phyloP scores from a whole-genome alignment of 2,113 vertebrate genomes.

The Scophthalmus maximus region DNA sequence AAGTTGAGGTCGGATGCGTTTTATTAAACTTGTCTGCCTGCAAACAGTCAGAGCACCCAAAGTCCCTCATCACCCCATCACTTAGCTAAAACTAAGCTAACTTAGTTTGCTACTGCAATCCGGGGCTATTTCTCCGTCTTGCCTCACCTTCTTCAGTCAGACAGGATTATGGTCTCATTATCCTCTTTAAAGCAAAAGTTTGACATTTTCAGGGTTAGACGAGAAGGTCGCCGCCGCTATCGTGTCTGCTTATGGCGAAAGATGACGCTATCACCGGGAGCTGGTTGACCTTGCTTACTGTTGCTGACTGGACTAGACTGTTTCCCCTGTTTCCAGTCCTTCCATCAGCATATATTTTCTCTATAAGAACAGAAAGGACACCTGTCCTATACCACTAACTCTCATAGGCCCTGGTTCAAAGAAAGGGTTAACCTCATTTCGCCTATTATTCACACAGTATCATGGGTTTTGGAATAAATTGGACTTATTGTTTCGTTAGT shows the following conservation, averaged over 20 bases:
- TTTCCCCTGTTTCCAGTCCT: neutral
- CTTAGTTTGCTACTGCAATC: neutral
- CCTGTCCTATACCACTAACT: neutral
- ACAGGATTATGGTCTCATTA: neutral
- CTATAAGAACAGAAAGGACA: neutral
- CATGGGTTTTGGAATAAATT: too few relatives aligned
- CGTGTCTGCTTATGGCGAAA: neutral
- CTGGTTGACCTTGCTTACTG: neutral
- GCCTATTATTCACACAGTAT: neutral
- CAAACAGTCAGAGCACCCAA: neutral
- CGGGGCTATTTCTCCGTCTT: neutral
- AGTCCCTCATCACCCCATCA: conserved; percentile 4
- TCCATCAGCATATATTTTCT: neutral
- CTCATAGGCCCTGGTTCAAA: neutral
- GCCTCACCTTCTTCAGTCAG: neutral
- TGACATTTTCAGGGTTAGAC: neutral
- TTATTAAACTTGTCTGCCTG: neutral
- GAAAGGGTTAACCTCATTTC: neutral
- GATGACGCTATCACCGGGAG: neutral
- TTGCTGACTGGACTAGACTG: neutral
- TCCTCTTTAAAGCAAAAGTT: neutral
- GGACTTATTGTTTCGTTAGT: too few relatives aligned
- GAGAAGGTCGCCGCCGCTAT: neutral
- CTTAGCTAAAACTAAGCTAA: neutral
- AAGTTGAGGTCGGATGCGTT: neutral